Conservation (phyloP, 2,113 vertebrate genomes). For the Xerus inauris region DNA sequence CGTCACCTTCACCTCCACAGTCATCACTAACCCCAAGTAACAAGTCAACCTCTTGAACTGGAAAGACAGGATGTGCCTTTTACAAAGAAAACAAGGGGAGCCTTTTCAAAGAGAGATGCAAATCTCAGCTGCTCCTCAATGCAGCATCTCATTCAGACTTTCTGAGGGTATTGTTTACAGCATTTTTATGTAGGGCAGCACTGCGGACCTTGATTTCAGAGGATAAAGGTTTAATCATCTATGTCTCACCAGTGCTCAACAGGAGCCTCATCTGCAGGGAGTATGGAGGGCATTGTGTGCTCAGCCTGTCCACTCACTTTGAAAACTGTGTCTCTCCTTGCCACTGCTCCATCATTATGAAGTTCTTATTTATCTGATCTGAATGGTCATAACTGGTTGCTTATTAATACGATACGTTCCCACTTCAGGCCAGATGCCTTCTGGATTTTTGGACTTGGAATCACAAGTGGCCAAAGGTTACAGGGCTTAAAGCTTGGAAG, state of each 20-base stretch:
- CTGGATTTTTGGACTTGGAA: background rate
- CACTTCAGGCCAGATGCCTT: background rate
- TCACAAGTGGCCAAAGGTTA: background rate
- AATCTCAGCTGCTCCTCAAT: background rate
- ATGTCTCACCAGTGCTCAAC: background rate
- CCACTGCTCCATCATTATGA: background rate
- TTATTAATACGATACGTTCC: background rate
- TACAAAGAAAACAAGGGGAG: background rate
- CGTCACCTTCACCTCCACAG: background rate
- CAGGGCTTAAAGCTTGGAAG: background rate
- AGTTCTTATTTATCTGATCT: background rate
- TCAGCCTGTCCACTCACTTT: background rate
- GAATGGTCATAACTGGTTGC: background rate
- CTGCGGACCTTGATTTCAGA: background rate
- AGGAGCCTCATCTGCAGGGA: background rate
- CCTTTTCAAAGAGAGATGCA: background rate
- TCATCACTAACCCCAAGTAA: background rate
- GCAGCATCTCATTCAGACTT: background rate
- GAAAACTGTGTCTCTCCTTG: background rate
- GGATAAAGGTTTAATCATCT: background rate
- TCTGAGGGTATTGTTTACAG: background rate
- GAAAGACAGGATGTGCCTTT: slow-evolving; percentile 18
- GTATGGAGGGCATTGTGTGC: rapidly evolving
- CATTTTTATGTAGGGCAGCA: background rate
- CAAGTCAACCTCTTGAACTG: background rate